These are phyloP conservation scores for Alentia gelatinosa DNA, from an alignment of 2,888 invertebrate genomes.

Conservation along the genomic window DNA sequence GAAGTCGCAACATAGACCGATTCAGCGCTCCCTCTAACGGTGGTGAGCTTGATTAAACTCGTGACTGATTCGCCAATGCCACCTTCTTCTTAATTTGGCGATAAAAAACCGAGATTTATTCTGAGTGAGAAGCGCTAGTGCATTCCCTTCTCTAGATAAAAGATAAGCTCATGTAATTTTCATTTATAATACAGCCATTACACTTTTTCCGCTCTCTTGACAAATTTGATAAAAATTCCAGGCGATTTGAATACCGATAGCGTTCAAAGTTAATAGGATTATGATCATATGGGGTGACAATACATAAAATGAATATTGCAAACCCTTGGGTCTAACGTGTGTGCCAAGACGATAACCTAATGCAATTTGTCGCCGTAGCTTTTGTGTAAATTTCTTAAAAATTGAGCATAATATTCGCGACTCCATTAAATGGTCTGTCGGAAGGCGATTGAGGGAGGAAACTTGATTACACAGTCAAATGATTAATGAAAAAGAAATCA, in stretches of 20 bases:
- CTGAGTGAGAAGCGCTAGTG: constrained; percentile 7
- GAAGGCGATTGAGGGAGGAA: constrained; percentile 12
- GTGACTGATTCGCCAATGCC: not conserved
- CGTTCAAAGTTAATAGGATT: constrained; percentile 39
- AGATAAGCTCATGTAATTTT: constrained; percentile 40
- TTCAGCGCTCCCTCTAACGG: not conserved
- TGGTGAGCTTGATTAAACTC: constrained; percentile 21
- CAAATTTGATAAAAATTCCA: constrained; percentile 24
- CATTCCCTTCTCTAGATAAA: constrained; percentile 22
- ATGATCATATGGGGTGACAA: constrained; percentile 21
- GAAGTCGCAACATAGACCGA: constrained; percentile 12
- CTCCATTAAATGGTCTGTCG: constrained; percentile 38
- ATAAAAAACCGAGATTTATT: constrained; percentile 33
- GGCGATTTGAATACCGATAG: constrained; percentile 33
- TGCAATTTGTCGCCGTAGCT: constrained; percentile 25
- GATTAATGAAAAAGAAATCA: constrained; percentile 43
- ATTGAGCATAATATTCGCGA: constrained; percentile 24
- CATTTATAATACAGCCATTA: constrained; percentile 43
- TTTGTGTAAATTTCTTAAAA: constrained; percentile 28
- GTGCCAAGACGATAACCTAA: constrained; percentile 35
- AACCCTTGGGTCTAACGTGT: not conserved
- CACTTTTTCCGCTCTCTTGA: not conserved
- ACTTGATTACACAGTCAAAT: constrained; percentile 27
- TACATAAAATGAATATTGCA: constrained; percentile 41
- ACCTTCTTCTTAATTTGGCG: not conserved